Base-by-base conservation (phyloP, 1,140 invertebrate genomes). In the Pseudomyrmex pallidus region DNA sequence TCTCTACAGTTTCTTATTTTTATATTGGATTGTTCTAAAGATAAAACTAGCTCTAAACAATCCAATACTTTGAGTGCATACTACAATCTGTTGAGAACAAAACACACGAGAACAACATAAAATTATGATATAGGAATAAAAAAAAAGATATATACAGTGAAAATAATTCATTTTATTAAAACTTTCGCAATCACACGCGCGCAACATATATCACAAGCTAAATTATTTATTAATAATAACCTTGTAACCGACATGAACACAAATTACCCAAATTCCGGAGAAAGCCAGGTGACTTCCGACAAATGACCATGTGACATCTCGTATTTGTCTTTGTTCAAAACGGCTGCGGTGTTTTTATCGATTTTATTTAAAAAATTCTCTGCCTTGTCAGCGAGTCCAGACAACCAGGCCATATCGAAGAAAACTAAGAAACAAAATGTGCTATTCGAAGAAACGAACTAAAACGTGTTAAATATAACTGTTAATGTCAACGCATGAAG, bases 311-410 rank as follows among this genome's bases (percentile, higher is more conserved):
- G 86, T 46, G 83, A 22, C 54, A 89, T 63, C 57, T 91, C 91
- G 76, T 87, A 90, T 83, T 93, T 94, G 0, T 95, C 93, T 84
- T 94, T 96, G 91, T 92, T 95, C 83, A 96, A 92, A 57, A 97
- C 97, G 17, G 95, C 96, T 0, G 97, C 97, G n/a, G 97, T 97
- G 94, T 97, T 97, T 90, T 97, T 95, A 90, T 98, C 98, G 50
- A 98, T 96, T 94, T 97, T 97, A 92, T 98, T 98, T 10, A 98
- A 92, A 52, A 98, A 95, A 92, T 97, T 96, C 92, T 98, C 98
- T 52, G 97, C 97, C 92, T 97, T 97, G 46, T 96, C 97, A 78
- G 97, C 97, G 57, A 98, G 94, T 86, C 96, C 97, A 82, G 96
- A 96, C 59, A 98, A 94, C 97, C 97, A 98, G 76, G 97, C 97